A percentile compares a stretch with the other conserved stretches of the same genome.
These are phyloP conservation scores for Sycophaga agraensis DNA, from an alignment of 1,140 invertebrate genomes.

Conservation along the genomic window DNA sequence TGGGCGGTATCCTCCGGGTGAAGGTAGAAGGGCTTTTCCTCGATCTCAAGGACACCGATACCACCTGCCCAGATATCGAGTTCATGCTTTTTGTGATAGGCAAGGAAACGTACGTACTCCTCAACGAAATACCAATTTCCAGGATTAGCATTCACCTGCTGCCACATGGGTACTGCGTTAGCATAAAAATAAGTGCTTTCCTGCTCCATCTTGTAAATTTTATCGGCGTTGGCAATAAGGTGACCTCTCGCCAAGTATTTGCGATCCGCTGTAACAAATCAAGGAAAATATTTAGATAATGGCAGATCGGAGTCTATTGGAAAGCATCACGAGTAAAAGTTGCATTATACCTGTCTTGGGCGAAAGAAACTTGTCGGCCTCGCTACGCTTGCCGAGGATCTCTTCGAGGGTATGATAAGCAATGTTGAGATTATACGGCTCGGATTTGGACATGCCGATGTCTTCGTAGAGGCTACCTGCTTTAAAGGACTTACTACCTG, in stretches of 20 bases:
- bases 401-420: background rate
- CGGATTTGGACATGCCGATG: conserved; percentile 9
- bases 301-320: no score
- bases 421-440: conserved; percentile 1
- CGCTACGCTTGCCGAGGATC: background rate
- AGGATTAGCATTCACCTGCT: conserved; percentile 49
- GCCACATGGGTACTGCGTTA: conserved; percentile 55
- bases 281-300: no score
- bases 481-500: background rate
- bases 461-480: background rate
- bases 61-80: conserved; percentile 57
- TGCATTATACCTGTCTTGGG: background rate
- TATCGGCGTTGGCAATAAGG: conserved; percentile 68
- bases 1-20: background rate
- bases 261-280: background rate
- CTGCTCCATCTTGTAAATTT: conserved; percentile 64
- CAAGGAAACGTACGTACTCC: conserved; percentile 48
- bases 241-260: conserved; percentile 64
- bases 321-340: no score
- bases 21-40: background rate
- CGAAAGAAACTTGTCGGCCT: conserved; percentile 5
- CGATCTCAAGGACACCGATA: conserved; percentile 46
- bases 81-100: conserved; percentile 33
- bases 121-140: conserved; percentile 65
- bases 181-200: conserved; percentile 68